Evolutionary conservation across 92 coral and sea anemone genomes (phyloP), one percentile per base, ranked within the genome.

Genomic region (Zoanthus sociatus): DNA sequence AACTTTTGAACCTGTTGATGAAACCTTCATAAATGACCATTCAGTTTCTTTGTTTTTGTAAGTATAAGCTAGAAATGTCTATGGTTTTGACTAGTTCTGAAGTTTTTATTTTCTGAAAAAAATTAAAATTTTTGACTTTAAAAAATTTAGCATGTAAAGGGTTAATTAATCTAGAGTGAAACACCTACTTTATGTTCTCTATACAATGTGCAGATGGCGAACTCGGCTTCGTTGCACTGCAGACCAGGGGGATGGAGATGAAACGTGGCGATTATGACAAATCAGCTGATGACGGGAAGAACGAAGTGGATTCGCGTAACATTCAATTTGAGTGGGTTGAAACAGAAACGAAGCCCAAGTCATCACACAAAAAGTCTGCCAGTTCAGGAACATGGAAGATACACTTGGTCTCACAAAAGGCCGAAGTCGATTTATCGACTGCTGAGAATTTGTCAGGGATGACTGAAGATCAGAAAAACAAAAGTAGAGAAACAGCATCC

Each of bases 311-410:
- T 66, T 47, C 85, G 46, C 7, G 85, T 3, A 81, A 81, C 26
- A 51, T 67, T 66, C 75, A 81, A 26, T 45, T 81, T 15, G 75
- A 81, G 37, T 81, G 61, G 85, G 32, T 64, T 11, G 85, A 81
- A 20, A 54, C 30, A 46, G 85, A 81, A 30, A 67, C 75, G 42
- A 81, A 81, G 20, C 26, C 64, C 13, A 81, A 81, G 60, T 64
- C 54, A 48, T 44, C 85, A 30, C 85, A 81, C 71, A 81, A 66
- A 74, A 66, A 81, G 73, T 44, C 73, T 58, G 55, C 75, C 75
- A 81, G 85, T 81, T 67, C 76, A 6, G 85, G 85, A 48, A 33
- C 75, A 18, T 81, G 85, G 85, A 81, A 81, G 75, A 81, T 81
- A 21, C 85, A 81, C 51, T 66, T 81, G 60, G 75, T 81, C 2